phyloP scores from a whole-genome alignment of 2,888 invertebrate species.

The Molanna angustata region DNA sequence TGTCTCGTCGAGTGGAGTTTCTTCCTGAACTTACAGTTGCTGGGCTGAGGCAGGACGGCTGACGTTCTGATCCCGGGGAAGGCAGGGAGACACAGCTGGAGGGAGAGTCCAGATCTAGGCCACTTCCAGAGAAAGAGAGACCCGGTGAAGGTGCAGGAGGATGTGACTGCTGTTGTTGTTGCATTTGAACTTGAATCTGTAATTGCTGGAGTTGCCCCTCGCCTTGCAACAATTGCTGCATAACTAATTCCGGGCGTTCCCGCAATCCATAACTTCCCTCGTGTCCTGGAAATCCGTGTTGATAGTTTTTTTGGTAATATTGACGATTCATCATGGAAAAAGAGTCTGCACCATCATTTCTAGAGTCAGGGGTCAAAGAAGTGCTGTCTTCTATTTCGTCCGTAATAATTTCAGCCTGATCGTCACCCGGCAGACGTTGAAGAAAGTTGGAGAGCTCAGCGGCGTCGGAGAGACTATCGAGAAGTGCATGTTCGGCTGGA shows the following conservation, averaged over 20 bases:
- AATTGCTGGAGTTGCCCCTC: slow-evolving; percentile 63
- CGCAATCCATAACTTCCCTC: slow-evolving; percentile 60
- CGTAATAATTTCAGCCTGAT: slow-evolving; percentile 64
- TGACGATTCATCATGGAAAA: slow-evolving; percentile 64
- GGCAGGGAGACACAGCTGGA: slow-evolving; percentile 76
- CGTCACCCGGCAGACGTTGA: slow-evolving; percentile 60
- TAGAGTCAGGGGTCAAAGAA: slow-evolving; percentile 66
- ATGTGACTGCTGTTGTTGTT: slow-evolving; percentile 60
- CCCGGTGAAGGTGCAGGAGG: slow-evolving; percentile 54
- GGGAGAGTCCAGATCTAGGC: slow-evolving; percentile 66
- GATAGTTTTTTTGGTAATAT: slow-evolving; percentile 54
- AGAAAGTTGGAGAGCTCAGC: slow-evolving; percentile 75
- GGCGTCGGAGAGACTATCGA: slow-evolving; percentile 76
- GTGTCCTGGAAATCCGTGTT: slow-evolving; percentile 46
- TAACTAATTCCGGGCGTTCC: slow-evolving; percentile 59
- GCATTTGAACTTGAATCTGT: slow-evolving; percentile 68
- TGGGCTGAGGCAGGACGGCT: slow-evolving; percentile 60
- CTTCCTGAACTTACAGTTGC: slow-evolving; percentile 68
- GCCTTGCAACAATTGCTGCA: slow-evolving; percentile 53
- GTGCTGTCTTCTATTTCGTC: slow-evolving; percentile 71
- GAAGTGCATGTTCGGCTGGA: slow-evolving; percentile 71
- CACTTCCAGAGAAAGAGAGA: slow-evolving; percentile 63
- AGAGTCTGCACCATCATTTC: slow-evolving; percentile 64
- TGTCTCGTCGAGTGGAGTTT: slow-evolving; percentile 57
- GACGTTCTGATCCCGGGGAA: slow-evolving; percentile 64